These are phyloP conservation scores for Hafferia zeledoni DNA, from an alignment of 2,797 vertebrate species.

Conservation along the genomic window DNA sequence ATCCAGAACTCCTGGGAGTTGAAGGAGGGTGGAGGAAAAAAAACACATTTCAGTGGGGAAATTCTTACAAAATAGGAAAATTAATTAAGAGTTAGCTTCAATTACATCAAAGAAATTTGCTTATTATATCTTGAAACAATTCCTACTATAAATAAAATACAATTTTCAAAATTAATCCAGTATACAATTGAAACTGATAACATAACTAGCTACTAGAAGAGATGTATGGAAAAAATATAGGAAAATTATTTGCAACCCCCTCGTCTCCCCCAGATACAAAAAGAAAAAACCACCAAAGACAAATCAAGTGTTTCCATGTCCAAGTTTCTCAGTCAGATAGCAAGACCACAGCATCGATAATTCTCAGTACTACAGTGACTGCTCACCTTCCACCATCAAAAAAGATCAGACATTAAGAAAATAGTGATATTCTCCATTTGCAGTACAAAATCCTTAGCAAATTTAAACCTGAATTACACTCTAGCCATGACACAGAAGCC, in stretches of 20 bases:
- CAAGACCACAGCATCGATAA: not conserved
- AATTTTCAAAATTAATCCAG: not conserved
- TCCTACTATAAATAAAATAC: not conserved
- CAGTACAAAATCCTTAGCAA: not conserved
- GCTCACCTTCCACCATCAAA: not conserved
- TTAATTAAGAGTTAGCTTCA: not conserved
- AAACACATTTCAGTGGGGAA: not conserved
- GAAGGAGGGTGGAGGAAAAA: not conserved
- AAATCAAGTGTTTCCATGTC: not conserved
- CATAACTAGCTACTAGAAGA: not conserved
- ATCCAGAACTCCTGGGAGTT: constrained; percentile 79
- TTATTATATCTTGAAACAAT: not conserved
- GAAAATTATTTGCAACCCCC: not conserved
- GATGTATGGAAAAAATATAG: not conserved
- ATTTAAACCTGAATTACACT: not conserved
- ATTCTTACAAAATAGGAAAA: not conserved
- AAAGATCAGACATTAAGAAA: not conserved
- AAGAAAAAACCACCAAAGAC: not conserved
- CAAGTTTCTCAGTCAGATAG: not conserved
- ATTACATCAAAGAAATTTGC: not conserved
- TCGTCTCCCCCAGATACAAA: not conserved
- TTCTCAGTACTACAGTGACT: not conserved
- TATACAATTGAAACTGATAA: not conserved
- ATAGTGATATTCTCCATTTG: not conserved
- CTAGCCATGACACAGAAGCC: not conserved